Evolutionary conservation across 2,888 invertebrate species (phyloP), one percentile per base, ranked within the genome.

Genomic region (Caradrina kadenii): DNA sequence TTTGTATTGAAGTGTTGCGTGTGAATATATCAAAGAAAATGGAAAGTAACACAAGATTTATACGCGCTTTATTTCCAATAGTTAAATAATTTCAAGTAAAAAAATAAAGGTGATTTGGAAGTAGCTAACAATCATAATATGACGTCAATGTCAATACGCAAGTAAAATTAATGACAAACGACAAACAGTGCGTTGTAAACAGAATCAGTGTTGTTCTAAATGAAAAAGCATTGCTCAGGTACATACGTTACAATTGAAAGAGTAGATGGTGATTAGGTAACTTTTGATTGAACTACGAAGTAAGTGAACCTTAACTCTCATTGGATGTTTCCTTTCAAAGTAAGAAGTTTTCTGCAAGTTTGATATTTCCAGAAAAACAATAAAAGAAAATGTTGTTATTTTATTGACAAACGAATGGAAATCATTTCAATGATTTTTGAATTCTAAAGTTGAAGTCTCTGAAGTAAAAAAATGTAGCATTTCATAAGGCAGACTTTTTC

Each of bases 21-120:
- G 81, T 81, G 69, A 74, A 76, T 74, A 68, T 61, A 31, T 72
- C 58, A 59, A 82, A 75, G 62, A 75, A 80, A 80, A 77, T 76
- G 66, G 78, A 81, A 81, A 83, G 80, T 76, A 77, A 55, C 56
- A 67, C 42, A 69, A 80, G 59, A 79, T 73, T 79, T 76, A 71
- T 73, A 76, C 55, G 55, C 68, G 55, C 58, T 68, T 74, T 64
- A 73, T 80, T 79, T 70, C 61, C 63, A 77, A 70, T 68, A 76
- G 76, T 73, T 70, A 63, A 80, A 75, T 65, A 54, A 72, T 75
- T 70, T 65, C 49, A 26, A 19, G 56, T 64, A 69, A 68, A 73
- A 77, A 77, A 61, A 60, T 65, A 59, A 55, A 53, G 56, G 60
- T 64, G 31, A 69, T 59, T 62, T 63, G 45, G 69, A 58, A 50